Percentiles rank a stretch among this genome's conserved stretches.
These are phyloP conservation scores for Maconellicoccus hirsutus DNA, from an alignment of 1,140 invertebrate genomes.

Conservation along the genomic window DNA sequence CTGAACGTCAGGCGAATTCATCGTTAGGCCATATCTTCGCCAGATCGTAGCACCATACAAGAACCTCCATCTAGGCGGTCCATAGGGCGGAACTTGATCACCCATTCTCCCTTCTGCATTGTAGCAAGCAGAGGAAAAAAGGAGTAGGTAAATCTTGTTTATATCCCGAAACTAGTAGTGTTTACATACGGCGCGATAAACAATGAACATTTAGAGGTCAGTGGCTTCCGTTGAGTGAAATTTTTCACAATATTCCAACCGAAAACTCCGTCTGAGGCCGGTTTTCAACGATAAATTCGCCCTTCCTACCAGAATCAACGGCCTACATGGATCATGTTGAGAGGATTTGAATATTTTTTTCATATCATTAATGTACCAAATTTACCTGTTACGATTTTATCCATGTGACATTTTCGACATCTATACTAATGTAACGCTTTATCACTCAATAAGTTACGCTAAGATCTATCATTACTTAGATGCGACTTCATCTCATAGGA, in stretches of 20 bases:
- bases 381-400: too few relatives aligned
- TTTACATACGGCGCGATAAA: background rate
- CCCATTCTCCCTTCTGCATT: background rate
- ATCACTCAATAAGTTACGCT: too few relatives aligned
- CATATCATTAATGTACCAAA: too few relatives aligned
- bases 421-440: too few relatives aligned
- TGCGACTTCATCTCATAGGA: too few relatives aligned
- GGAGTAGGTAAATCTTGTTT: background rate
- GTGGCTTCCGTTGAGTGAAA: constrained; percentile 2
- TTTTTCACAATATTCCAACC: background rate
- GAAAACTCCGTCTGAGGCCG: too few relatives aligned
- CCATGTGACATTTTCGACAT: too few relatives aligned
- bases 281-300: too few relatives aligned
- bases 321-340: too few relatives aligned
- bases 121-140: background rate
- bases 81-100: background rate
- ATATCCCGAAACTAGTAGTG: background rate
- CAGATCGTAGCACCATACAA: background rate
- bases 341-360: too few relatives aligned
- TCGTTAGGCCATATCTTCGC: background rate
- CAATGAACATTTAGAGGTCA: background rate
- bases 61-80: background rate
- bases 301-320: too few relatives aligned
- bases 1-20: background rate
- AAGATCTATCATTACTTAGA: too few relatives aligned